A percentile compares a stretch with the other conserved stretches of the same genome.
These are phyloP conservation scores for Axea sp. DNA, from an alignment of 2,888 invertebrate genomes.

Conservation along the genomic window DNA sequence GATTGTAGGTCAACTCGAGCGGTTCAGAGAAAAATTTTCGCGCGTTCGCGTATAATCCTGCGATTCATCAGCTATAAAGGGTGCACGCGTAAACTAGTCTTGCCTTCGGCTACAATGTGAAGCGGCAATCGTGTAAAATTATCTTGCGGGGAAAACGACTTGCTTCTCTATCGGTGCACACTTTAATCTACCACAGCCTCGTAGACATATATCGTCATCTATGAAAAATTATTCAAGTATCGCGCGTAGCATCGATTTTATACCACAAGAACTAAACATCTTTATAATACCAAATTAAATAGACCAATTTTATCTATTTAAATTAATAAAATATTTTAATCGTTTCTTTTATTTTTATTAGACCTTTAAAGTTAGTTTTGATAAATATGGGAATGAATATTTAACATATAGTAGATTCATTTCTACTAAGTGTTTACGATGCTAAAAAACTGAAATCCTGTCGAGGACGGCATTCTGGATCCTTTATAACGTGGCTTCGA, in stretches of 20 bases:
- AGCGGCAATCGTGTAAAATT: constrained; percentile 48
- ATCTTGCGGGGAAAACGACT: constrained; percentile 43
- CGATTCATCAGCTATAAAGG: constrained; percentile 47
- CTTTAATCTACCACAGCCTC: constrained; percentile 37
- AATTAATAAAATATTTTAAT: constrained; percentile 10
- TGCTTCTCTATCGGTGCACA: constrained; percentile 35
- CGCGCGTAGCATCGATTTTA: constrained; percentile 25
- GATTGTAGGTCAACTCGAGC: constrained; percentile 30
- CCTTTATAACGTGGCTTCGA: constrained; percentile 21
- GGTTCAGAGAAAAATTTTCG: constrained; percentile 28
- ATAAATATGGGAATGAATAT: too few species aligned
- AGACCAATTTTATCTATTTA: background rate
- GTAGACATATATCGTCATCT: constrained; percentile 32
- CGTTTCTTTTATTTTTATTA: too few species aligned
- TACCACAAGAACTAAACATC: constrained; percentile 10
- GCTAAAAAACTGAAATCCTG: constrained; percentile 13
- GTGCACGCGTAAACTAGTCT: constrained; percentile 34
- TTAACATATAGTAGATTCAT: constrained; percentile 13
- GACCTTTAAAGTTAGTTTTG: too few species aligned
- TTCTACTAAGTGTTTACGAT: constrained; percentile 19
- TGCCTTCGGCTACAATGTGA: constrained; percentile 33
- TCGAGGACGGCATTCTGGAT: constrained; percentile 8
- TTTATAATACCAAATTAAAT: constrained; percentile 9
- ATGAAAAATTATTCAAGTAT: constrained; percentile 29
- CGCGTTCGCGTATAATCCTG: constrained; percentile 28